A percentile compares a stretch with the other conserved stretches of the same genome.
Conservation (phyloP, 2,797 vertebrate genomes). For the Macroramphosus scolopax region DNA sequence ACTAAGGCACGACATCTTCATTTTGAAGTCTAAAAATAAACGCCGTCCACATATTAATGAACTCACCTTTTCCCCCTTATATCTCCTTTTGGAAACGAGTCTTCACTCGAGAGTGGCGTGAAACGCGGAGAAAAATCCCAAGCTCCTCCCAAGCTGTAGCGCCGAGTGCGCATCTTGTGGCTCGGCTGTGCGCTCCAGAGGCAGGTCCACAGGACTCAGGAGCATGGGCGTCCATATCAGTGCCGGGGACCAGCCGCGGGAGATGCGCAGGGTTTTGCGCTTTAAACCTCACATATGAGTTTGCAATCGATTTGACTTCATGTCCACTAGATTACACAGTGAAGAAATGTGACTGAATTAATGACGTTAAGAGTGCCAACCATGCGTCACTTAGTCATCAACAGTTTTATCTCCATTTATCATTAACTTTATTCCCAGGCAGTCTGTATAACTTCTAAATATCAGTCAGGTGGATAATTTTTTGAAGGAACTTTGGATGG, state of each 20-base stretch:
- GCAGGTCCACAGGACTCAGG: conserved; percentile 29
- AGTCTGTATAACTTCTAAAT: not conserved
- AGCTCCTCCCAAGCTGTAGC: conserved; percentile 67
- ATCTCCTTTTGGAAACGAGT: conserved; percentile 46
- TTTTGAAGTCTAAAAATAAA: conserved; percentile 10
- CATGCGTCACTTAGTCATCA: not conserved
- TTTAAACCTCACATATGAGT: no score
- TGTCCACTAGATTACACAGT: no score
- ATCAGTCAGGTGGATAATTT: not conserved
- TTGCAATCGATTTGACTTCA: no score
- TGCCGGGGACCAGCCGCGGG: conserved; percentile 13
- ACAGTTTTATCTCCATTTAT: not conserved
- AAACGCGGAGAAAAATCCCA: conserved; percentile 50
- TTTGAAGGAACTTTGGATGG: conserved; percentile 45
- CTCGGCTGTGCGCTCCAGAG: conserved; percentile 43
- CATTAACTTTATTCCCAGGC: conserved; percentile 4
- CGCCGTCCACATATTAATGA: conserved; percentile 1
- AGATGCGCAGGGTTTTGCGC: conserved; percentile 23
- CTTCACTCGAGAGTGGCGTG: conserved; percentile 52
- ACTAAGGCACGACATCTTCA: conserved; percentile 1
- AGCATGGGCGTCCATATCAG: conserved; percentile 31
- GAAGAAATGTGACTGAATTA: no score
- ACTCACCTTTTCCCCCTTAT: conserved; percentile 64
- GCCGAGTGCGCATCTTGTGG: conserved; percentile 60
- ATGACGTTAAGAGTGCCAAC: no score